A percentile compares a stretch with the other conserved stretches of the same genome.
phyloP scores from a whole-genome alignment of 1,140 invertebrate genomes.

The Cyrtorhinus lividipennis region DNA sequence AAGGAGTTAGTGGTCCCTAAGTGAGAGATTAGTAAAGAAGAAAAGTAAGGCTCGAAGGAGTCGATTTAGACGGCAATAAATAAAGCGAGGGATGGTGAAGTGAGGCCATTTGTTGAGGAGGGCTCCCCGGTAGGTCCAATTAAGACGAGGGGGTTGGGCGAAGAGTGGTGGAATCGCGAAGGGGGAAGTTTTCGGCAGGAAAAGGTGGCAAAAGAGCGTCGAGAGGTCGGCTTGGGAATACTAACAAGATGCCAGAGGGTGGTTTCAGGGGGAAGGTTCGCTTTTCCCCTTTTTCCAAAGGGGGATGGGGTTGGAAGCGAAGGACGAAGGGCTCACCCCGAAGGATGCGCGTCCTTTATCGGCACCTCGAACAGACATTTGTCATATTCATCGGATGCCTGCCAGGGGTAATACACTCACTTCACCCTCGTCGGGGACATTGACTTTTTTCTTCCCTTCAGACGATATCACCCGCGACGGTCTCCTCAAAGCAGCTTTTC shows the following conservation, averaged over 20 bases:
- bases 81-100: background rate
- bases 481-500: background rate
- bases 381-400: slow-evolving; percentile 6
- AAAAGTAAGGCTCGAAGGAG: background rate
- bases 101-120: slow-evolving; percentile 6
- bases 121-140: background rate
- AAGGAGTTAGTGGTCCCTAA: slow-evolving; percentile 7
- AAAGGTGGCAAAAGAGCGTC: background rate
- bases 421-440: background rate
- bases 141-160: background rate
- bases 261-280: no score
- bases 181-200: no score
- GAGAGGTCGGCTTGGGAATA: background rate
- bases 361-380: background rate
- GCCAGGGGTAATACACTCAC: slow-evolving; percentile 4
- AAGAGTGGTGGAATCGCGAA: no score
- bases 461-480: no score
- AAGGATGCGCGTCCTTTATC: background rate
- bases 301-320: background rate
- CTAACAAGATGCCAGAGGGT: background rate
- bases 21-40: background rate
- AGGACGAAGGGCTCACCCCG: background rate
- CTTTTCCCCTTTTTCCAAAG: no score
- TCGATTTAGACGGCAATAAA: slow-evolving; percentile 8
- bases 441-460: background rate